Evolutionary conservation across 2,797 vertebrate genomes (phyloP).

Genomic region (Momotus momota): DNA sequence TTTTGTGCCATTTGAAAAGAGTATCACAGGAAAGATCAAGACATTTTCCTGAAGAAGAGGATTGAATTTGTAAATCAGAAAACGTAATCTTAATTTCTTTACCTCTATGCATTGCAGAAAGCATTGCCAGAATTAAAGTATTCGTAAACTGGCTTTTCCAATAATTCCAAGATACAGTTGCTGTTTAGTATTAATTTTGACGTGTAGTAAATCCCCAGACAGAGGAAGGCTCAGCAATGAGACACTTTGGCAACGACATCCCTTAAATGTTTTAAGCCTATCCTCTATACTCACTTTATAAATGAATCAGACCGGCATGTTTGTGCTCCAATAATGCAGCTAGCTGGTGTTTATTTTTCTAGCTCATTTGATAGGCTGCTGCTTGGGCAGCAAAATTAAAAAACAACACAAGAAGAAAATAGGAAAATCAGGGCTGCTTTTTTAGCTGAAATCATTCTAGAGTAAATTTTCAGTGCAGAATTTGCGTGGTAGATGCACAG

Average conservation of each 20-base stretch:
- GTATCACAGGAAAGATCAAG: neutral
- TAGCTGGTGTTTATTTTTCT: neutral
- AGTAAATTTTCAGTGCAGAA: neutral
- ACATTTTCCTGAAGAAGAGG: neutral
- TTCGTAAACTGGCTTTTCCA: neutral
- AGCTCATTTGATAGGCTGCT: neutral
- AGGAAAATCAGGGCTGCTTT: fast-evolving
- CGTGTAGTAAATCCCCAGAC: neutral
- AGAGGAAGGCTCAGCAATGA: neutral
- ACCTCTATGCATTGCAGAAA: neutral
- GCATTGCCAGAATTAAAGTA: neutral
- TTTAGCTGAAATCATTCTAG: neutral
- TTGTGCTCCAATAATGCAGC: neutral
- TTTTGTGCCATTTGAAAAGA: neutral
- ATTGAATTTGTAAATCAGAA: neutral
- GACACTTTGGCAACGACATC: neutral
- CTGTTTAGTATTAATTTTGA: neutral
- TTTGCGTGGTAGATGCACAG: neutral
- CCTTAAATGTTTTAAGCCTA: neutral
- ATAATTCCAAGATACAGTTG: neutral
- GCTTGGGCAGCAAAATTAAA: neutral
- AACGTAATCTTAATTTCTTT: neutral
- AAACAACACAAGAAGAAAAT: neutral
- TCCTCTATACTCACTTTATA: neutral
- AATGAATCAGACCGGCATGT: neutral